Evolutionary conservation across 2,797 vertebrate species (phyloP), one percentile per base, ranked within the genome.

Genomic region (Pseudocheirus occidentalis): DNA sequence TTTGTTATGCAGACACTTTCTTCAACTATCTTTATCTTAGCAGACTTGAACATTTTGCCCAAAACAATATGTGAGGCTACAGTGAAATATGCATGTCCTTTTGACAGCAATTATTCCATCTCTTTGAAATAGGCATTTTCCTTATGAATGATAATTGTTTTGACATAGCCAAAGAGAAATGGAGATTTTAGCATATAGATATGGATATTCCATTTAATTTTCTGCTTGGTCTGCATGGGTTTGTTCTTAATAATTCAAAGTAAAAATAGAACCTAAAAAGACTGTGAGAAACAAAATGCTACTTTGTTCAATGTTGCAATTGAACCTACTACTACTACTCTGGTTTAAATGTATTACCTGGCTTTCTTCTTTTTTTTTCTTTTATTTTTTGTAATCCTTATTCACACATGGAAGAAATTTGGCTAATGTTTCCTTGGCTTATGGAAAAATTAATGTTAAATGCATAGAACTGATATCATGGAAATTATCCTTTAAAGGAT

Each of bases 401-500:
- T 81, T 46, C 7, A 24, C 62, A 14, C 0, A 27, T 91, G 87
- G 27, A 94, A 93, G 2, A 95, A 34, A 91, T 5, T 31, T 57
- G 58, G 4, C 21, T 55, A 94, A 95, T 92, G 11, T 1, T 95
- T 92, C 62, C 0, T 29, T 28, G 94, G 0, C 58, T 29, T 24
- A 93, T 96, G 95, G 91, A 12, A 81, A 58, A 97, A 95, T 29
- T 87, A 91, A 5, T 34, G 62, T n/a, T 66, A 54, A 90, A 50
- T 96, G 73, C 55, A 54, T 50, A 93, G 66, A 40, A 93, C n/a
- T 96, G 95, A 94, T 34, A 52, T 55, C 46, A 93, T 29, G 3
- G 1, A 90, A 3, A 7, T 31, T 93, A 53, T 21, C 90, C 24
- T 58, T 28, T 93, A 96, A 96, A 96, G 94, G 95, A 96, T 96